phyloP scores from a whole-genome alignment of 2,797 vertebrate genomes.

The Gobio occitaniae region DNA sequence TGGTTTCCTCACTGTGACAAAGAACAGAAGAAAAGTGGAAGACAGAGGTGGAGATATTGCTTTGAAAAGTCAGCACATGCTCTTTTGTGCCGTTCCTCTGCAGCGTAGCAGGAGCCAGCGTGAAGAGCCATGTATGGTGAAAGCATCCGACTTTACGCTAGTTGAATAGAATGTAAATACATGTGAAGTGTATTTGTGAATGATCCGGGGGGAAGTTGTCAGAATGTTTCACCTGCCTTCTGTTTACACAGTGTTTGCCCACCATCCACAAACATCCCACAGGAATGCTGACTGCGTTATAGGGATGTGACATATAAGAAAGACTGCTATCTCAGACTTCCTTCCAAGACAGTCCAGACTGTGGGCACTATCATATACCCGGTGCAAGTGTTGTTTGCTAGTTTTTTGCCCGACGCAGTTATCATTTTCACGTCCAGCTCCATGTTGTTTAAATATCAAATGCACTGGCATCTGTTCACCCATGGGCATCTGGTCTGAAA shows the following conservation, averaged over 20 bases:
- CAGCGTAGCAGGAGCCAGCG: conserved; percentile 59
- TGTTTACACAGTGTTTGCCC: conserved; percentile 31
- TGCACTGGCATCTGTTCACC: too few relatives aligned
- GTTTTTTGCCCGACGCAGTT: too few relatives aligned
- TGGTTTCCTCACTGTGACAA: conserved; percentile 45
- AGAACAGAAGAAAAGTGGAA: conserved; percentile 35
- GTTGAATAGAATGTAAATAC: conserved; percentile 24
- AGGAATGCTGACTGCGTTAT: background rate
- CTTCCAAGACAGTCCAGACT: background rate
- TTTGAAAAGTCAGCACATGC: conserved; percentile 74
- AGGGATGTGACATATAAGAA: conserved; percentile 13
- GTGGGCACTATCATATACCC: too few relatives aligned
- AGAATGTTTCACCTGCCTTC: conserved; percentile 6
- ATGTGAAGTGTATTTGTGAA: conserved; percentile 11
- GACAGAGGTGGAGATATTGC: conserved; percentile 47
- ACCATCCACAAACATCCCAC: conserved; percentile 1
- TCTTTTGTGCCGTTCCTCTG: conserved; percentile 61
- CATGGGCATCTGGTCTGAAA: too few relatives aligned
- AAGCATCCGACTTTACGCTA: conserved; percentile 9
- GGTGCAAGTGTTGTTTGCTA: too few relatives aligned
- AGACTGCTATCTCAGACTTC: background rate
- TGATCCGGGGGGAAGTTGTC: conserved; percentile 7
- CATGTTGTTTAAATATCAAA: too few relatives aligned
- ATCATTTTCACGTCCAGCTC: too few relatives aligned
- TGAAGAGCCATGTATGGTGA: conserved; percentile 53